Conservation (phyloP, 2,797 vertebrate genomes). For the Spinibarbus caldwelli region DNA sequence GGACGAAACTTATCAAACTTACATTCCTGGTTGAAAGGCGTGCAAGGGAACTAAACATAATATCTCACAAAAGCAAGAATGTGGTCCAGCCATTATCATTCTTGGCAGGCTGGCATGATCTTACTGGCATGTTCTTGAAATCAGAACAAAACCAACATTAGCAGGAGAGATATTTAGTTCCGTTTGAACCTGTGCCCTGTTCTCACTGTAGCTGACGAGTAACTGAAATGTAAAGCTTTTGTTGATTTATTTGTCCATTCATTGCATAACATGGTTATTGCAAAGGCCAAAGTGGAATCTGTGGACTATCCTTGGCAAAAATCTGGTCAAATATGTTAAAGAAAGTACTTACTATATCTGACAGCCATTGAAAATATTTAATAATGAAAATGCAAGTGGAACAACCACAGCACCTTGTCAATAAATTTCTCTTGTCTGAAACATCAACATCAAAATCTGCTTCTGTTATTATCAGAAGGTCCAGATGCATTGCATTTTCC, state of each 20-base stretch:
- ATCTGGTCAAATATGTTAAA: not conserved
- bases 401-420: not conserved
- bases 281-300: not conserved
- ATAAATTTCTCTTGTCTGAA: not conserved
- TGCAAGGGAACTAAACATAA: not conserved
- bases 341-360: too few species aligned
- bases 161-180: slow-evolving; percentile 19
- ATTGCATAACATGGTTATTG: not conserved
- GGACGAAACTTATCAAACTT: not conserved
- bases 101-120: slow-evolving; percentile 31
- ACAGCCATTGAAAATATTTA: not conserved
- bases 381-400: not conserved
- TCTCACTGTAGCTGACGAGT: not conserved
- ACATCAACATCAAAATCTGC: not conserved
- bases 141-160: slow-evolving; percentile 17
- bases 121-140: slow-evolving; percentile 24
- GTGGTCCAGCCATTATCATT: slow-evolving; percentile 7
- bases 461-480: not conserved
- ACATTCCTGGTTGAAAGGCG: not conserved
- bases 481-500: not conserved
- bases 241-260: not conserved
- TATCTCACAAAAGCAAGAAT: slow-evolving; percentile 5
- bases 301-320: not conserved
- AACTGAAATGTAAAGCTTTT: too few species aligned
- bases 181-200: slow-evolving; percentile 1